These are phyloP conservation scores for Onychostoma macrolepis DNA, from an alignment of 2,113 vertebrate species.

Conservation along the genomic window DNA sequence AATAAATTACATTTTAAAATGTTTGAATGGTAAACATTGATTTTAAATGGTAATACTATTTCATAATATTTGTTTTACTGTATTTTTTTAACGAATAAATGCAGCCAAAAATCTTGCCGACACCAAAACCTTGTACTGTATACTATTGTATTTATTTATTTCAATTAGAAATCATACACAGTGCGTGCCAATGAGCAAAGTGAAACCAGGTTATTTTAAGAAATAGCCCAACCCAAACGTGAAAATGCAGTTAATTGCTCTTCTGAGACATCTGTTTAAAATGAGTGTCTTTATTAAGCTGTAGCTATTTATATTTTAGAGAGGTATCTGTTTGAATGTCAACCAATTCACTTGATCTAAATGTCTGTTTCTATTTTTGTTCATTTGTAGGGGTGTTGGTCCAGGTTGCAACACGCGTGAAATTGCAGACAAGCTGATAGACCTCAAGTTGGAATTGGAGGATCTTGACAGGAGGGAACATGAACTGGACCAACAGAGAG, in stretches of 20 bases:
- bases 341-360: slow-evolving; percentile 31
- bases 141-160: background rate
- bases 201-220: background rate
- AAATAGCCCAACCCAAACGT: too few relatives aligned
- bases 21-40: background rate
- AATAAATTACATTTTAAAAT: background rate
- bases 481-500: slow-evolving; percentile 95
- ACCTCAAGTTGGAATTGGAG: slow-evolving; percentile 95
- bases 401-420: slow-evolving; percentile 98
- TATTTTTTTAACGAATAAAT: background rate
- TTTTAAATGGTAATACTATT: background rate
- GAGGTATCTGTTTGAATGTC: background rate
- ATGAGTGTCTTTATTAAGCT: background rate
- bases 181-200: background rate
- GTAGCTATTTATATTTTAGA: background rate
- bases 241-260: background rate
- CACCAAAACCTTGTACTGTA: background rate
- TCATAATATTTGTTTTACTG: background rate
- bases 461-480: slow-evolving; percentile 90
- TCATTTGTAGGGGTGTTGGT: slow-evolving; percentile 85
- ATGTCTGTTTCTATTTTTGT: slow-evolving; percentile 32
- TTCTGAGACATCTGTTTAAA: background rate
- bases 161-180: background rate
- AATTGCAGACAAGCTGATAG: slow-evolving; percentile 95
- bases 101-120: background rate